phyloP scores from a whole-genome alignment of 1,140 invertebrate species.

The Sitodiplosis mosellana region DNA sequence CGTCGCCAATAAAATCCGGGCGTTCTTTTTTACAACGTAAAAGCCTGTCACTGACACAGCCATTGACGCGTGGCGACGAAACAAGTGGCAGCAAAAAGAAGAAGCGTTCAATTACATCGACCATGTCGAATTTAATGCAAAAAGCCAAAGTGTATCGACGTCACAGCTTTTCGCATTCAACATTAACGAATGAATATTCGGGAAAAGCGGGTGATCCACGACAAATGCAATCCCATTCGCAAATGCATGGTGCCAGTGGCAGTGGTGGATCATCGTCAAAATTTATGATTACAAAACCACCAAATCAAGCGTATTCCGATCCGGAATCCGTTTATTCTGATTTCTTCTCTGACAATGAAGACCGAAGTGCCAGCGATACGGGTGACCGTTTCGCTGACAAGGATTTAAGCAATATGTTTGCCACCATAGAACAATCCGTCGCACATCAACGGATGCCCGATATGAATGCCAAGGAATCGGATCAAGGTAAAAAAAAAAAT shows the following conservation, averaged over 20 bases:
- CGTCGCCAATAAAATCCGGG: too few relatives aligned
- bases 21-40: conserved; percentile 4
- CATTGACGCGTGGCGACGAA: not conserved
- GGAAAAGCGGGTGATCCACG: not conserved
- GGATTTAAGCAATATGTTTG: too few relatives aligned
- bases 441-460: too few relatives aligned
- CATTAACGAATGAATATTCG: not conserved
- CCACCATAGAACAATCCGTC: too few relatives aligned
- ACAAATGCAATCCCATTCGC: too few relatives aligned
- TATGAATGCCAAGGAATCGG: too few relatives aligned
- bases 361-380: conserved; percentile 7
- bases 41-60: not conserved
- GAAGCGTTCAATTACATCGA: conserved; percentile 13
- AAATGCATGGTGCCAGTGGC: too few relatives aligned
- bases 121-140: conserved; percentile 18
- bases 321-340: conserved; percentile 10
- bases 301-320: conserved; percentile 8
- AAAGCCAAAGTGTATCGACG: conserved; percentile 21
- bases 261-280: too few relatives aligned
- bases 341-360: conserved; percentile 16
- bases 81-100: conserved; percentile 6
- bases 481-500: too few relatives aligned
- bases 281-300: too few relatives aligned
- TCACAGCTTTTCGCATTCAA: conserved; percentile 12
- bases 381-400: too few relatives aligned